These are phyloP conservation scores for Eulemur macaco DNA, from an alignment of 2,113 vertebrate species.

Conservation along the genomic window DNA sequence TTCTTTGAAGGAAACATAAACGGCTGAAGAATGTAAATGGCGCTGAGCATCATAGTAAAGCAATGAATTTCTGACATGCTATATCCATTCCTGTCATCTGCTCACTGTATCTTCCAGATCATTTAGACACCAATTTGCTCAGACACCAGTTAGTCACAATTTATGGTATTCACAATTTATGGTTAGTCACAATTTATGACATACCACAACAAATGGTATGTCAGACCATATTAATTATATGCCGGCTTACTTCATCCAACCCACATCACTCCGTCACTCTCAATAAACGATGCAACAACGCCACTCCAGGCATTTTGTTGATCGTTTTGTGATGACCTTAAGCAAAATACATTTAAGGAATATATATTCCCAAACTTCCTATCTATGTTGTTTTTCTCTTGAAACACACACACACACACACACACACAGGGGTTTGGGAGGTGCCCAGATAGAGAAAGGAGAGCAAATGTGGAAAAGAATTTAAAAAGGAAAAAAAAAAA, in stretches of 20 bases:
- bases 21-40: neutral
- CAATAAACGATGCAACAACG: neutral
- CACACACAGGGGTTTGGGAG: neutral
- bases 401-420: neutral
- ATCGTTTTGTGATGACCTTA: neutral
- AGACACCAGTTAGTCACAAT: neutral
- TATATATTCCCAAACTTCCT: neutral
- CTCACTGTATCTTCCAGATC: slow-evolving; percentile 10
- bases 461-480: neutral
- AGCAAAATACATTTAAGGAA: neutral
- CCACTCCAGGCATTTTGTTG: neutral
- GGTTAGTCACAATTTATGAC: neutral
- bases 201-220: slow-evolving; percentile 13
- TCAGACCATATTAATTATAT: slow-evolving; percentile 28
- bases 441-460: neutral
- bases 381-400: neutral
- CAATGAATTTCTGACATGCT: slow-evolving; percentile 3
- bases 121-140: slow-evolving; percentile 32
- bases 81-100: slow-evolving; percentile 6
- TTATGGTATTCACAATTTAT: neutral
- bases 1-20: slow-evolving; percentile 39
- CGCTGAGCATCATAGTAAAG: neutral
- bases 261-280: neutral
- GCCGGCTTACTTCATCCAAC: slow-evolving; percentile 17
- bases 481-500: neutral